A percentile compares a stretch with the other conserved stretches of the same genome.
Conservation (phyloP, 2,888 invertebrate genomes). For the Epistrophe eligans region DNA sequence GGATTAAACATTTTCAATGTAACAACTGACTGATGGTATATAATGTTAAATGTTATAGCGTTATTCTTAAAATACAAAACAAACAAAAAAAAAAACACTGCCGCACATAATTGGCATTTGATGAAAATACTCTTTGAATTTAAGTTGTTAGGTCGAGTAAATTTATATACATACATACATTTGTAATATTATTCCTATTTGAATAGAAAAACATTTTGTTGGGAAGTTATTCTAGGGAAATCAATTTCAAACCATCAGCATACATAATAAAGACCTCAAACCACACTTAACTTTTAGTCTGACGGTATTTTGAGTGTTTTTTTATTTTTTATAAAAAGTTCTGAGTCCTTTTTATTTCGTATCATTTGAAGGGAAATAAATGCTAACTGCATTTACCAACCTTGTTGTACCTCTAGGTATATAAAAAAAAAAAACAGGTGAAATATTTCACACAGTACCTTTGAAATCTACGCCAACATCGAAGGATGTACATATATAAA, state of each 20-base stretch:
- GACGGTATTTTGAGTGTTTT: background rate
- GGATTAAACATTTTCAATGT: slow-evolving; percentile 18
- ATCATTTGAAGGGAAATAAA: slow-evolving; percentile 16
- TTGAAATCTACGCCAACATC: background rate
- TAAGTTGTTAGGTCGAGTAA: background rate
- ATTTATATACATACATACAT: background rate
- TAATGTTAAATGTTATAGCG: background rate
- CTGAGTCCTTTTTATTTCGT: background rate
- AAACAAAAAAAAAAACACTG: background rate
- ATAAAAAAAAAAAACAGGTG: slow-evolving; percentile 32
- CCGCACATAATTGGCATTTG: slow-evolving; percentile 27
- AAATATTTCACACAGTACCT: slow-evolving; percentile 42
- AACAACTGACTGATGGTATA: slow-evolving; percentile 1
- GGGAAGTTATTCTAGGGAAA: background rate
- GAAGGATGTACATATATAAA: background rate
- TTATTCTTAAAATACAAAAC: background rate
- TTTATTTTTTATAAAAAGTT: slow-evolving; percentile 6
- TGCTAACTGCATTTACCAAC: slow-evolving; percentile 39
- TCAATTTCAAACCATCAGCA: slow-evolving; percentile 2
- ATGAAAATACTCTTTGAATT: slow-evolving; percentile 23
- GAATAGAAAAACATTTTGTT: background rate
- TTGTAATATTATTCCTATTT: background rate
- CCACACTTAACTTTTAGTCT: background rate
- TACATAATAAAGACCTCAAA: background rate
- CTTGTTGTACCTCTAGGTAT: slow-evolving; percentile 1